Percentiles rank a stretch among this genome's conserved stretches.
Conservation (phyloP, 1,140 invertebrate genomes). For the Adoxophyes honmai region DNA sequence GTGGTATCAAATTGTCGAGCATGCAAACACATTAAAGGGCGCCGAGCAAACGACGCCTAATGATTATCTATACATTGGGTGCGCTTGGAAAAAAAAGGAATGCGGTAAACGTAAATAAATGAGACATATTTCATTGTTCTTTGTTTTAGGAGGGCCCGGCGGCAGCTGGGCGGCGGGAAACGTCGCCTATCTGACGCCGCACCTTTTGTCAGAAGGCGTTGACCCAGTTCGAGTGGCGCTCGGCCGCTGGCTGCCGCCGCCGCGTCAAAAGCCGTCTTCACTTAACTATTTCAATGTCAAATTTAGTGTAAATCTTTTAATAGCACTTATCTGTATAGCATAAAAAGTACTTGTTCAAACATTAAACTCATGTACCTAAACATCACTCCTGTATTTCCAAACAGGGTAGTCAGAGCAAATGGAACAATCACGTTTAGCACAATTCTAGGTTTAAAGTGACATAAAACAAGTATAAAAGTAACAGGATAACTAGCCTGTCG, state of each 20-base stretch:
- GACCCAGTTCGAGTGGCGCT: conserved; percentile 67
- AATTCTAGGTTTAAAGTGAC: too few species aligned
- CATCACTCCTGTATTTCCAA: too few species aligned
- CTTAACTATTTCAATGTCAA: conserved; percentile 34
- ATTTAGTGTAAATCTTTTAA: conserved; percentile 5
- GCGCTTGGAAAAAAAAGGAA: conserved; percentile 41
- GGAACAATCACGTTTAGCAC: too few species aligned
- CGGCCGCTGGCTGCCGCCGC: conserved; percentile 51
- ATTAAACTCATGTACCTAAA: too few species aligned
- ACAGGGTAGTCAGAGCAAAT: too few species aligned
- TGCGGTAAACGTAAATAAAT: conserved; percentile 55
- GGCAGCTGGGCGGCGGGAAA: conserved; percentile 64
- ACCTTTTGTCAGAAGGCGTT: conserved; percentile 70
- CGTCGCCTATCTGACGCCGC: conserved; percentile 68
- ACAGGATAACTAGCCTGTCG: too few species aligned
- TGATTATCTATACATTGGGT: conserved; percentile 65
- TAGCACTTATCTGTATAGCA: neutral
- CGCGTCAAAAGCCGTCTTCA: conserved; percentile 43
- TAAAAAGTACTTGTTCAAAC: neutral
- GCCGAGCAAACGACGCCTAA: conserved; percentile 59
- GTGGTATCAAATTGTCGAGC: conserved; percentile 68
- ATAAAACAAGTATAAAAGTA: too few species aligned
- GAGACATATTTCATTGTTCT: conserved; percentile 64
- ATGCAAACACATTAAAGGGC: conserved; percentile 71
- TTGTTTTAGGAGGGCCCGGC: conserved; percentile 58